phyloP scores from a whole-genome alignment of 2,797 vertebrate genomes.

The Lepus oiostolus region DNA sequence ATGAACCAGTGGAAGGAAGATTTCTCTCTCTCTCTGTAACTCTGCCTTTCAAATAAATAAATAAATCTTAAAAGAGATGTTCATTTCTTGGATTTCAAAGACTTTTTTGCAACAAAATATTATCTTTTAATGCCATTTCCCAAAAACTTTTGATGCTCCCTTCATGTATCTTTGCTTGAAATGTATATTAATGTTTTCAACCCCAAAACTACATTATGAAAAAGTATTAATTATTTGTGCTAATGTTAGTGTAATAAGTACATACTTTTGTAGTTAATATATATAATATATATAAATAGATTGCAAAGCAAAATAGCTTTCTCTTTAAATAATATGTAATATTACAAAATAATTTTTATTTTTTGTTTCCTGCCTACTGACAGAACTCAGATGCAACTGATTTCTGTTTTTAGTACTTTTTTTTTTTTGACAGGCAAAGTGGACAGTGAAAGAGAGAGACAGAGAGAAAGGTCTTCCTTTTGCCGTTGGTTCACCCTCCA shows the following conservation, averaged over 20 bases:
- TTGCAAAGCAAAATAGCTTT: background rate
- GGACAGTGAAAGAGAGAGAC: too few species aligned
- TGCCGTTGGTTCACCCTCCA: too few species aligned
- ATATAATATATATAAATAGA: background rate
- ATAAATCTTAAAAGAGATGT: too few species aligned
- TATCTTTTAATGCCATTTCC: too few species aligned
- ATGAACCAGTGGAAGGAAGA: too few species aligned
- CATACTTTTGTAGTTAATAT: background rate
- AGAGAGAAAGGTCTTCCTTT: too few species aligned
- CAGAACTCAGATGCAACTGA: background rate
- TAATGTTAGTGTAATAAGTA: slow-evolving; percentile 4
- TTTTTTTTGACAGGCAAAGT: background rate
- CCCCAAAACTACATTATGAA: slow-evolving; percentile 2
- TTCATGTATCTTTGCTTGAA: slow-evolving; percentile 8
- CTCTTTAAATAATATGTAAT: slow-evolving; percentile 45
- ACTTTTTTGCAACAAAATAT: too few species aligned
- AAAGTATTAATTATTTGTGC: background rate
- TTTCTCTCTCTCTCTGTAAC: too few species aligned
- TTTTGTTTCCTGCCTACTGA: background rate
- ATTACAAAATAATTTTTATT: slow-evolving; percentile 31
- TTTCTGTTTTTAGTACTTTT: background rate
- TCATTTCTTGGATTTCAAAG: too few species aligned
- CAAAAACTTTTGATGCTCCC: too few species aligned
- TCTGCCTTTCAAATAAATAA: too few species aligned
- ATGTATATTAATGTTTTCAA: slow-evolving; percentile 1